Base-by-base conservation (phyloP, 2,113 vertebrate species). In the Stegastes partitus region DNA sequence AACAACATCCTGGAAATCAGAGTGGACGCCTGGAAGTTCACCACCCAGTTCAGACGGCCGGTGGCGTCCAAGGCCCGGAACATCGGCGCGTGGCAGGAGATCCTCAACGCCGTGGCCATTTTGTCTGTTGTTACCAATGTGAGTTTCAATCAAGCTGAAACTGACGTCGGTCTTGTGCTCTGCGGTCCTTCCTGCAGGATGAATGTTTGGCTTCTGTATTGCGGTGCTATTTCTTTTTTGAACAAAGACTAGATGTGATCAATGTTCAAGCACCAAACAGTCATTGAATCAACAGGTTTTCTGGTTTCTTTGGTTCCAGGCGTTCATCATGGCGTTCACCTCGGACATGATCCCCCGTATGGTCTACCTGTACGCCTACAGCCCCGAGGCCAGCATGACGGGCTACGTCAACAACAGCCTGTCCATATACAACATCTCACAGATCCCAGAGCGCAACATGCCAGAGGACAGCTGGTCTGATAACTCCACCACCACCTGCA, bases 331-430 rank as follows among this genome's bases (percentile, higher is more conserved):
- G 70, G 96, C 98, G 0, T 99, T 99, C 92, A 99, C 98, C 1
- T 99, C 98, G 0, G 98, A 99, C 91, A 99, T 98, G 96, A 97
- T 99, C 74, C 98, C 98, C 21, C 97, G 98, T 4, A 89, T 99
- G 90, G 98, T 99, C 64, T 99, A 97, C 86, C 95, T 95, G 58
- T 99, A 99, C 2, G 93, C 95, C 68, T 95, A 97, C 8, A 83
- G 88, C 4, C 0, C n/a, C 1, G 34, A 51, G 0, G 23, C 73
- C 0, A 94, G 92, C 3, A 96, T 99, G 96, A 83, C 11, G 18
- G 97, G 97, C 70, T 99, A 99, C 68, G 91, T 99, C 67, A 96
- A 94, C 84, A 95, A 95, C 89, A 99, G 98, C 80, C 94, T 99
- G 78, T 97, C 98, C 0, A 23, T 97, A 23, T 99, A 96, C 90